Percentiles rank a stretch among this genome's conserved stretches.
Evolutionary conservation across 2,888 invertebrate genomes (phyloP).

Genomic region (Teleogryllus oceanicus): DNA sequence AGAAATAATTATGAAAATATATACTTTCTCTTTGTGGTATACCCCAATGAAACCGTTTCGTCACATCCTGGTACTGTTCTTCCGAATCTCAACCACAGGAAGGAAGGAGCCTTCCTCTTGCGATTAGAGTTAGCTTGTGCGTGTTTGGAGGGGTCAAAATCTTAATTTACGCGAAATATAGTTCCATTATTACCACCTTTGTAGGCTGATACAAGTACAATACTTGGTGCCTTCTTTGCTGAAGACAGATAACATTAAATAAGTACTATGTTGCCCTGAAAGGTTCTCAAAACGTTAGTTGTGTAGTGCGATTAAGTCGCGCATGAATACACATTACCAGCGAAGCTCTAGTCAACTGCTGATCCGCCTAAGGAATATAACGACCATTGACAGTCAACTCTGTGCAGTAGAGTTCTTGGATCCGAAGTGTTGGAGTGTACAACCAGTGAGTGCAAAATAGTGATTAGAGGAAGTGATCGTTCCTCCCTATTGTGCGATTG

Average conservation of each 20-base stretch:
- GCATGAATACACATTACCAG: not conserved
- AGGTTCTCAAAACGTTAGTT: not conserved
- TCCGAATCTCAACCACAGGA: too few species aligned
- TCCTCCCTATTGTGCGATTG: not conserved
- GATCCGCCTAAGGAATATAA: not conserved
- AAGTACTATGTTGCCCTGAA: not conserved
- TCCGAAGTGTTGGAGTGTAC: not conserved
- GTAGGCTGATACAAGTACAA: too few species aligned
- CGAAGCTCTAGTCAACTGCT: not conserved
- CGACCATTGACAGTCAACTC: not conserved
- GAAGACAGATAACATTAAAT: not conserved
- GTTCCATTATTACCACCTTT: not conserved
- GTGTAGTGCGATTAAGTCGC: not conserved
- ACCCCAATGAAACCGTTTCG: too few species aligned
- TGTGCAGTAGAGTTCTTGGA: not conserved
- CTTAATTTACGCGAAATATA: not conserved
- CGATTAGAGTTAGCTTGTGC: not conserved
- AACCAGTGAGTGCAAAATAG: not conserved
- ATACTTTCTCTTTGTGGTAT: too few species aligned
- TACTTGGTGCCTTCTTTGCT: too few species aligned
- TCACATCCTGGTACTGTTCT: too few species aligned
- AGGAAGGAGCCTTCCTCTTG: constrained; percentile 30
- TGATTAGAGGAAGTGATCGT: not conserved
- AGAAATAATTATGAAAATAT: too few species aligned
- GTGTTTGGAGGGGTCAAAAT: not conserved